Evolutionary conservation across 2,113 vertebrate species (phyloP).

Genomic region (Crypturellus undulatus): DNA sequence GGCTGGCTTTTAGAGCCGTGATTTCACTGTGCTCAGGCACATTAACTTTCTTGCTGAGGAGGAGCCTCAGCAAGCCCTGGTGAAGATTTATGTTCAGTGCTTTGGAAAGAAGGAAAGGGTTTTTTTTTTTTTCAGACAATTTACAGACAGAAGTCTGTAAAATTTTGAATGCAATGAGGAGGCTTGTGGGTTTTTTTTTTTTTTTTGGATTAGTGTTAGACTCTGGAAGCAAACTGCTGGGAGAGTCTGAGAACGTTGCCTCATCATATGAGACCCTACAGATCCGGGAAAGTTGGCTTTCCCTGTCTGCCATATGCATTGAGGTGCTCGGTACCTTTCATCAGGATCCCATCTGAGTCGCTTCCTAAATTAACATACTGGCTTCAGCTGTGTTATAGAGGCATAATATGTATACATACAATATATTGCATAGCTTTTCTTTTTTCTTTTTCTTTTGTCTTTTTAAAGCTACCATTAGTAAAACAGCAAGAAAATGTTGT

Average conservation of each 20-base stretch:
- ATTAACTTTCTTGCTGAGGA: slow-evolving; percentile 78
- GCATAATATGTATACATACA: not conserved
- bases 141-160: slow-evolving; percentile 35
- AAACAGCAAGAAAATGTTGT: not conserved
- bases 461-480: not conserved
- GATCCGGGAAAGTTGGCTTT: not conserved
- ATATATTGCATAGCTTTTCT: not conserved
- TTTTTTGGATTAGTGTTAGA: slow-evolving; percentile 32
- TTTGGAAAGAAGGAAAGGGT: slow-evolving; percentile 45
- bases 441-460: too few species aligned
- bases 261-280: not conserved
- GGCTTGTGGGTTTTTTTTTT: not conserved
- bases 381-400: not conserved
- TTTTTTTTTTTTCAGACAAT: too few species aligned
- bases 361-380: not conserved
- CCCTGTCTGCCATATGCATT: not conserved
- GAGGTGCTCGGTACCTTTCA: not conserved
- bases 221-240: slow-evolving; percentile 66
- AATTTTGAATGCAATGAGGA: slow-evolving; percentile 48
- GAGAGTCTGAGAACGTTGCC: slow-evolving; percentile 53
- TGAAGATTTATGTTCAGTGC: slow-evolving; percentile 72
- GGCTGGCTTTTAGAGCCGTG: slow-evolving; percentile 75
- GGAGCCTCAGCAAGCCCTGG: slow-evolving; percentile 53
- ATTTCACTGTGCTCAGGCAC: slow-evolving; percentile 64
- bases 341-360: not conserved